phyloP scores from a whole-genome alignment of 1,140 invertebrate species.

The Thereuonema tuberculata region DNA sequence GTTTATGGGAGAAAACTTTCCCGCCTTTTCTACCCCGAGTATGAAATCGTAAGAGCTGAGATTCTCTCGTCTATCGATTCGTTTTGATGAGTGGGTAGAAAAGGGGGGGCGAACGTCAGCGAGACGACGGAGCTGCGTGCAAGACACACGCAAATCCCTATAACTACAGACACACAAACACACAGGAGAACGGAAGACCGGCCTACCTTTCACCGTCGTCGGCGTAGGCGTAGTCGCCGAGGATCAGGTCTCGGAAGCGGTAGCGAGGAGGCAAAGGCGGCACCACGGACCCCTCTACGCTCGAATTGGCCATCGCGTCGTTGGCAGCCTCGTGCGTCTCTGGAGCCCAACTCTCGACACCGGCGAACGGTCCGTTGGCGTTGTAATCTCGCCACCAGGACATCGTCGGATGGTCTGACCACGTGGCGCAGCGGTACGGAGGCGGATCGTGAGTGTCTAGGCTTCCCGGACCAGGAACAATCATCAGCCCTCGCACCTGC shows the following conservation, averaged over 20 bases:
- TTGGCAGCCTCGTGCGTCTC: neutral
- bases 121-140: too few species aligned
- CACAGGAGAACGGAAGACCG: neutral
- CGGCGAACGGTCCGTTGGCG: neutral
- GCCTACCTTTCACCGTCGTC: constrained; percentile 59
- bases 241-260: constrained; percentile 56
- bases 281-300: neutral
- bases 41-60: too few species aligned
- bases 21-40: too few species aligned
- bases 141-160: too few species aligned
- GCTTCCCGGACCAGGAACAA: too few species aligned
- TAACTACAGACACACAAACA: neutral
- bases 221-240: constrained; percentile 60
- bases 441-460: neutral
- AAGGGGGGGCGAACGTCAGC: too few species aligned
- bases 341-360: neutral
- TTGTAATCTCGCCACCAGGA: constrained; percentile 4
- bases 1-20: too few species aligned
- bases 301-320: neutral
- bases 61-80: too few species aligned
- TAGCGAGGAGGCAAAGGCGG: constrained; percentile 44
- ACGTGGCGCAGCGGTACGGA: neutral
- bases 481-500: too few species aligned
- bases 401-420: neutral
- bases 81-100: too few species aligned